A percentile compares a stretch with the other conserved stretches of the same genome.
phyloP scores from a whole-genome alignment of 2,888 invertebrate genomes.

The Volucella zonaria region DNA sequence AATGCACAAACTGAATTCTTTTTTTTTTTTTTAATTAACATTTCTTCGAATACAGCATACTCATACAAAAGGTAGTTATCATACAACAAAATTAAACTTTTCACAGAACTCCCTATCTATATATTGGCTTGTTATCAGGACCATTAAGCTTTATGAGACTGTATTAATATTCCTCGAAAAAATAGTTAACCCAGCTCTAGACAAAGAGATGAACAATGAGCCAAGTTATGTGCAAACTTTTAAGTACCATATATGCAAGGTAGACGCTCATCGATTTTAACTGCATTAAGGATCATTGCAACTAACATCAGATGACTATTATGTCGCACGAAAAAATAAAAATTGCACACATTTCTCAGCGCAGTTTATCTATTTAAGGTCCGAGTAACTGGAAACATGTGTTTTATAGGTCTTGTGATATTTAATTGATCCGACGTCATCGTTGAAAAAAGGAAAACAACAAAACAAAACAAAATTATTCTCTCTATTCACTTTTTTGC shows the following conservation, averaged over 20 bases:
- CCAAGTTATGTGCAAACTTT: slow-evolving; percentile 6
- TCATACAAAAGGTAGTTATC: too few species aligned
- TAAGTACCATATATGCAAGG: slow-evolving; percentile 2
- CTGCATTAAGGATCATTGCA: background rate
- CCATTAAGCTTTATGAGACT: slow-evolving; percentile 19
- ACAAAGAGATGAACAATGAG: slow-evolving; percentile 32
- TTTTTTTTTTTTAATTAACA: too few species aligned
- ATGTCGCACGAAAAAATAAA: slow-evolving; percentile 16
- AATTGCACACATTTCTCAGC: background rate
- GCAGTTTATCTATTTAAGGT: slow-evolving; percentile 35
- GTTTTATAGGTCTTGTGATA: background rate
- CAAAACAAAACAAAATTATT: background rate
- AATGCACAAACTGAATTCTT: too few species aligned
- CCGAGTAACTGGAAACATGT: slow-evolving; percentile 31
- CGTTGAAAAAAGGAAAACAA: background rate
- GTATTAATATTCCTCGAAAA: slow-evolving; percentile 3
- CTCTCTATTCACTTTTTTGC: too few species aligned
- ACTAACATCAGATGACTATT: background rate
- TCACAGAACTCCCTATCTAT: slow-evolving; percentile 19
- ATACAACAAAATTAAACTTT: background rate
- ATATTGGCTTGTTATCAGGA: slow-evolving; percentile 28
- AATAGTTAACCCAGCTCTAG: slow-evolving; percentile 10
- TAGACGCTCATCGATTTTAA: slow-evolving; percentile 38
- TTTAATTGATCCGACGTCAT: too few species aligned
- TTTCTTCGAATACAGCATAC: too few species aligned